Base-by-base conservation (phyloP, 2,888 invertebrate species). In the Ormyrus nitidulus region DNA sequence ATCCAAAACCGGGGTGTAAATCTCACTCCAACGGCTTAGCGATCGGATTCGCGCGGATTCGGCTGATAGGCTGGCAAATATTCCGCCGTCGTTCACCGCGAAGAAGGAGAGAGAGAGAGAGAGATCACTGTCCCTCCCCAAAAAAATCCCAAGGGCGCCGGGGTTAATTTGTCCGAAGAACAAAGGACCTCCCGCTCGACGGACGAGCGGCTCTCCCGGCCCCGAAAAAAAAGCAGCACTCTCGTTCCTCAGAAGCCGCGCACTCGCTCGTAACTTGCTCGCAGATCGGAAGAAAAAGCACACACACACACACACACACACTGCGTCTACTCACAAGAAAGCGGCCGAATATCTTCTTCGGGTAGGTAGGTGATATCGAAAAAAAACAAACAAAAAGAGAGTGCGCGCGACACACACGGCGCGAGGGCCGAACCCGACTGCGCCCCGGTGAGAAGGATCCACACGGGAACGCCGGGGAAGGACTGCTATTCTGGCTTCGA, bases 391-490 rank as follows among this genome's bases (percentile, higher is more conserved):
- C 19, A 19, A 10, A 61, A 59, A 44, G 4, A 6, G 8, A 6
- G 10, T 5, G 9, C 7, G 34, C 4, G 58, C n/a, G 65, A 9
- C 10, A 48, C 46, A 49, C 69, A 46, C 72, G 11, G 62, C 13
- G 53, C 51, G 51, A 62, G 49, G 72, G 51, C 61, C 72, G 66
- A 66, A 53, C 5, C 66, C 49, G 61, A 72, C 70, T 64, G 69
- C 70, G 70, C 56, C 56, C 56, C 59, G 11, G 71, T 13, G 34
- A 34, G 34, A 34, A 34, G 34, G 34, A 34, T 34, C 34, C 34
- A 34, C 34, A 34, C 34, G 34, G 34, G 34, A 34, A 34, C 34
- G 34, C 34, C 34, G 34, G 34, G 4, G 34, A 34, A 34, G 34
- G 34, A 34, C 34, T 34, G 34, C 34, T 4, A 4, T 34, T 4